Conservation (phyloP, 2,888 invertebrate species). For the Hecatera dysodea region DNA sequence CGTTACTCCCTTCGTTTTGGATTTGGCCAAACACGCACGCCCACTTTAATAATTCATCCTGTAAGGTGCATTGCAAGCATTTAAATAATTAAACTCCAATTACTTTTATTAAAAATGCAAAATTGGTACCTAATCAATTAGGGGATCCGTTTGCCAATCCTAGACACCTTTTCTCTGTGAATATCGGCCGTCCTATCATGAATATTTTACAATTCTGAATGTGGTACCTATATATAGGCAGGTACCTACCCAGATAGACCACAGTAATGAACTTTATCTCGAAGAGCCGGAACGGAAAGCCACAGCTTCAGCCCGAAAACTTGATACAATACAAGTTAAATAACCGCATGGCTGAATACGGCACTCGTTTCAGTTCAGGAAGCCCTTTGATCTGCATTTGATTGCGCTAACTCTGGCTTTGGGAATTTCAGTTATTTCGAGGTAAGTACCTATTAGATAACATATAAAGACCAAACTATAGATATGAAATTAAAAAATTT, state of each 20-base stretch:
- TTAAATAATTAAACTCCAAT: no score
- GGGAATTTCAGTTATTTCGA: constrained; percentile 1
- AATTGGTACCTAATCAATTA: no score
- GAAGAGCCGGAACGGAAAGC: background rate
- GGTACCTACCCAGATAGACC: background rate
- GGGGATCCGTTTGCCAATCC: no score
- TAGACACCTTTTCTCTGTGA: background rate
- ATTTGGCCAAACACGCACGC: no score
- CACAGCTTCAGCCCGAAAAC: background rate
- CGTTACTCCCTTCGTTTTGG: no score
- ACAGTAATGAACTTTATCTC: background rate
- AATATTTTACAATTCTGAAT: background rate
- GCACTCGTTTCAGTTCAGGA: background rate
- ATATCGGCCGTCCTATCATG: background rate
- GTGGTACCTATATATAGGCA: no score
- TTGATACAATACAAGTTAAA: constrained; percentile 8
- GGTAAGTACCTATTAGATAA: no score
- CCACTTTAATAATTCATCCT: no score
- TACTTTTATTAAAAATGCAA: no score
- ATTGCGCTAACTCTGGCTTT: background rate
- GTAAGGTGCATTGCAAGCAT: no score
- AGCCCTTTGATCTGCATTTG: constrained; percentile 15
- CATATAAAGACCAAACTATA: no score
- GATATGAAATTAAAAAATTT: no score
- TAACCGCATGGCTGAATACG: background rate